Conservation (phyloP, 2,888 invertebrate genomes). For the Iselma pallidipennis region DNA sequence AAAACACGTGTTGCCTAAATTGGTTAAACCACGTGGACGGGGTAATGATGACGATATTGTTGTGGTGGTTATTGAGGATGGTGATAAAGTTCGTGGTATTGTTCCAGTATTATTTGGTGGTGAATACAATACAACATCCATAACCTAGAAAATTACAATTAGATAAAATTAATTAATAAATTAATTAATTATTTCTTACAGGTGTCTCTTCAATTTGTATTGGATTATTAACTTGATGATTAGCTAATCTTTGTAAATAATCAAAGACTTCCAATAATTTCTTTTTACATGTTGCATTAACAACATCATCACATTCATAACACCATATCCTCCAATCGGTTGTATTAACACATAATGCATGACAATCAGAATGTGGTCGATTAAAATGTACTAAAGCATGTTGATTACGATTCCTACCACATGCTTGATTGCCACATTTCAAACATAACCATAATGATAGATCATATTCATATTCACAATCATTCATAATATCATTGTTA, state of each 20-base stretch:
- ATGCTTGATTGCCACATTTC: conserved; percentile 77
- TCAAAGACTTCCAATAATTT: conserved; percentile 77
- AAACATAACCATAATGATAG: conserved; percentile 76
- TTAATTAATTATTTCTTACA: conserved; percentile 10
- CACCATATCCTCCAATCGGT: conserved; percentile 77
- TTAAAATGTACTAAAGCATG: conserved; percentile 77
- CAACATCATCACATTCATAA: conserved; percentile 75
- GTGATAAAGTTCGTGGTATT: conserved; percentile 25
- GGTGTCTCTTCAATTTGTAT: conserved; percentile 12
- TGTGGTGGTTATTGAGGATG: not conserved
- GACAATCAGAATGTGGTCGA: conserved; percentile 76
- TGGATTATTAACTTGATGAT: conserved; percentile 18
- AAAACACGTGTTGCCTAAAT: conserved; percentile 96
- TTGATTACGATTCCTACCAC: conserved; percentile 68
- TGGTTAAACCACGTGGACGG: conserved; percentile 78
- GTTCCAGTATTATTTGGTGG: conserved; percentile 27
- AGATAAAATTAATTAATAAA: not conserved
- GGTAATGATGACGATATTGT: conserved; percentile 48
- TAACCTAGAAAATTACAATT: conserved; percentile 3
- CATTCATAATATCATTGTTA: conserved; percentile 40
- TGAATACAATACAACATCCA: conserved; percentile 16
- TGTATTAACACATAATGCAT: conserved; percentile 74
- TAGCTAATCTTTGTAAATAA: conserved; percentile 65
- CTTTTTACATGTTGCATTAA: conserved; percentile 64
- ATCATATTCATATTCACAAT: conserved; percentile 57